Evolutionary conservation across 64 coral and sea anemone genomes (phyloP).

Genomic region (Stylophora pistillata): DNA sequence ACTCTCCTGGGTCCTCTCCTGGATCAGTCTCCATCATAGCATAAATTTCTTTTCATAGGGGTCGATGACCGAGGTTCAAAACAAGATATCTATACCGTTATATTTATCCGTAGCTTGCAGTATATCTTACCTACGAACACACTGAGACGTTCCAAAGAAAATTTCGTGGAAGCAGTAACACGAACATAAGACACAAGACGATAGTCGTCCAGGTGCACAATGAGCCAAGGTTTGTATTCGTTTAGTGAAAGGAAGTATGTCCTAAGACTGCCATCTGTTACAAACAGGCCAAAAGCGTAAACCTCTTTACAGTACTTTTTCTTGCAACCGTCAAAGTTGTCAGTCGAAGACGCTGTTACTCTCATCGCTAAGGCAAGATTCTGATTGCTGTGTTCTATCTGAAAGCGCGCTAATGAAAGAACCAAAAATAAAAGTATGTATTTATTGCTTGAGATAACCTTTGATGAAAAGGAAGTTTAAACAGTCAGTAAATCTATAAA

Average conservation of each 20-base stretch:
- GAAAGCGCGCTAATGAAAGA: background rate
- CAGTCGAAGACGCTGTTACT: background rate
- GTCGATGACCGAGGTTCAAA: no score
- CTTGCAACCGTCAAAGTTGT: slow-evolving; percentile 1
- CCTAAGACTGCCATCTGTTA: background rate
- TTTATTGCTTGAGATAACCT: no score
- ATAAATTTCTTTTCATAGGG: no score
- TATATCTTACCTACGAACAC: background rate
- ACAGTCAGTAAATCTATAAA: no score
- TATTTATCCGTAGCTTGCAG: no score
- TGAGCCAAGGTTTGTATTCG: background rate
- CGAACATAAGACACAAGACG: background rate
- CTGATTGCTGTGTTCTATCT: background rate
- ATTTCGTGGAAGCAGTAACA: background rate
- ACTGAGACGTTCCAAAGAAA: background rate
- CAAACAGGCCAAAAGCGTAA: background rate
- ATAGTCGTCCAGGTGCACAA: background rate
- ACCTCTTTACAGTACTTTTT: background rate
- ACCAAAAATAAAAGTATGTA: background rate
- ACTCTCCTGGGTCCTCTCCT: no score
- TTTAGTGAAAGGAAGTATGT: background rate
- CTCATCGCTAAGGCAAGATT: background rate
- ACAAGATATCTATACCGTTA: no score
- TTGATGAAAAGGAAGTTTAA: no score
- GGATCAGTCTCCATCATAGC: no score